Base-by-base conservation (phyloP, 2,797 vertebrate genomes). In the Neomorphus geoffroyi region DNA sequence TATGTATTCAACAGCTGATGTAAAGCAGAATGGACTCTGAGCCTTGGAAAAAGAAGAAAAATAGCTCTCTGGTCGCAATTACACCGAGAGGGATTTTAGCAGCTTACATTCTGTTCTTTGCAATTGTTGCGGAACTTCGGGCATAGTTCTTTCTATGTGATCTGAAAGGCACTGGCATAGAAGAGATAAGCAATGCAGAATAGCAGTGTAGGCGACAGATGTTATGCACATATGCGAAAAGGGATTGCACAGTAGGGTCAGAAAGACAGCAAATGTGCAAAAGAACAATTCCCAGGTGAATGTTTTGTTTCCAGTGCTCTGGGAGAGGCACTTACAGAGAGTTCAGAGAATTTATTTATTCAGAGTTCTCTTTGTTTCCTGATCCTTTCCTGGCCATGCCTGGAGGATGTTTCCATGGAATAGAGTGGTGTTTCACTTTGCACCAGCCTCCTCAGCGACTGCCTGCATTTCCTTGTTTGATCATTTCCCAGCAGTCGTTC, bases 351-450 rank as follows among this genome's bases (percentile, higher is more conserved):
- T 87, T 48, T 96, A 85, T 88, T 96, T 95, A 50, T 92, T 80
- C 81, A 86, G 86, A 51, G 57, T 67, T 32, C 19, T 62, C 84
- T 88, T 92, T 95, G 93, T 95, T 97, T 96, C 95, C 95, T 96
- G 60, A 33, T 95, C 80, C 74, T 86, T 94, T 92, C 67, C 69
- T 92, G 88, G 56, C 83, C 18, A 3, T 86, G 80, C 86, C 80
- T 21, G 2, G 41, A 64, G 81, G 57, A 53, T 89, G 17, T 85
- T 94, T 96, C 80, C 43, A 13, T 66, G 35, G 50, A 90, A 88
- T 11, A 92, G 86, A 51, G 54, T 2, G 18, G 51, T 85, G 57
- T 75, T 93, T 82, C 11, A 5, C 62, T 86, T 81, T 80, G 58
- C 72, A 67, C 37, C 54, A 61, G 35, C 72, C 26, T 75, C 32